Evolutionary conservation across 2,888 invertebrate genomes (phyloP).

Genomic region (Octodonta nipae): DNA sequence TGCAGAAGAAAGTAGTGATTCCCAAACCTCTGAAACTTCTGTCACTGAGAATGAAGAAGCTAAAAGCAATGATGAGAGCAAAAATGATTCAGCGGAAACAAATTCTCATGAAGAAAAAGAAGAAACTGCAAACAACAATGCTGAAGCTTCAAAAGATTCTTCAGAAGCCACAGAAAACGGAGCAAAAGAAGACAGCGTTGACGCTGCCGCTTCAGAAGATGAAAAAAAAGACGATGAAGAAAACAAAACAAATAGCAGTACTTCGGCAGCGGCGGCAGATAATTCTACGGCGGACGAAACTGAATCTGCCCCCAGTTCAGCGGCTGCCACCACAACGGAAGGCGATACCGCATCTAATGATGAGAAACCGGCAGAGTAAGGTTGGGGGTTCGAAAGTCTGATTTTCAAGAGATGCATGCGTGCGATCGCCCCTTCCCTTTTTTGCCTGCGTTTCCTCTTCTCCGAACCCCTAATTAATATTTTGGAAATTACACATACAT

Average conservation of each 20-base stretch:
- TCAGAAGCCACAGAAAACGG: slow-evolving; percentile 31
- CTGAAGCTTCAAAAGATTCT: slow-evolving; percentile 24
- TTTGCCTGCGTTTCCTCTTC: too few relatives aligned
- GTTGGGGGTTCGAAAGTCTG: not conserved
- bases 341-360: too few relatives aligned
- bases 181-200: slow-evolving; percentile 31
- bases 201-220: slow-evolving; percentile 26
- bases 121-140: slow-evolving; percentile 29
- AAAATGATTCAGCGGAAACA: slow-evolving; percentile 24
- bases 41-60: slow-evolving; percentile 26
- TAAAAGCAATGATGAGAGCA: slow-evolving; percentile 25
- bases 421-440: too few relatives aligned
- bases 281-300: too few relatives aligned
- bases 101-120: slow-evolving; percentile 29
- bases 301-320: slow-evolving; percentile 18
- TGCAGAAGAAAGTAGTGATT: slow-evolving; percentile 28
- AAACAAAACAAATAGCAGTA: slow-evolving; percentile 23
- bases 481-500: too few relatives aligned
- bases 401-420: too few relatives aligned
- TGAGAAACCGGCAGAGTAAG: slow-evolving; percentile 30
- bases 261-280: slow-evolving; percentile 16
- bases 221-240: slow-evolving; percentile 27
- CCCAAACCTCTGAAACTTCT: slow-evolving; percentile 27
- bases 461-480: too few relatives aligned
- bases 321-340: slow-evolving; percentile 23